phyloP scores from a whole-genome alignment of 2,888 invertebrate species.

The Rotaria magnacalcarata region DNA sequence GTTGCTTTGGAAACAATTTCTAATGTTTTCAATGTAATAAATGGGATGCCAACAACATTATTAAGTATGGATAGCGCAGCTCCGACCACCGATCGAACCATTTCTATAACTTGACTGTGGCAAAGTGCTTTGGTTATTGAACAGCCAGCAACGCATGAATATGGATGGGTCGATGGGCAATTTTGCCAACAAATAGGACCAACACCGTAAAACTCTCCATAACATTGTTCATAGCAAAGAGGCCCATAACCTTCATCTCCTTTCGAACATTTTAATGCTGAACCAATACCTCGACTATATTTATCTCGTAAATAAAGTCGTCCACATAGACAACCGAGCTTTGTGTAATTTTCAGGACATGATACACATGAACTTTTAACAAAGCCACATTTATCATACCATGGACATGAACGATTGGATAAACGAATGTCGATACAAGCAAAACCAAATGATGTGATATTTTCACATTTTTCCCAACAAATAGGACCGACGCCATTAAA shows the following conservation, averaged over 20 bases:
- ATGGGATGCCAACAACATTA: neutral
- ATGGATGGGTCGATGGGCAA: neutral
- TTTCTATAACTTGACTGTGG: neutral
- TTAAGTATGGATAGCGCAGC: neutral
- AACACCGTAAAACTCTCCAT: conserved; percentile 8
- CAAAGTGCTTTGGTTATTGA: neutral
- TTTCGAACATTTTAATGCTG: neutral
- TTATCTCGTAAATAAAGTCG: conserved; percentile 27
- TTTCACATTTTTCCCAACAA: conserved; percentile 34
- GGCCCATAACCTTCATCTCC: neutral
- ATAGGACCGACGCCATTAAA: conserved; percentile 37
- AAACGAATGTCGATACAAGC: neutral
- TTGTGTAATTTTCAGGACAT: conserved; percentile 37
- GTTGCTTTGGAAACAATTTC: neutral
- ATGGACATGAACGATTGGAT: neutral
- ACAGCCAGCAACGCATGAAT: neutral
- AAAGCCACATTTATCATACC: neutral
- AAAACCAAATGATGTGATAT: conserved; percentile 24
- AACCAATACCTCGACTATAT: conserved; percentile 33
- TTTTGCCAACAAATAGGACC: neutral
- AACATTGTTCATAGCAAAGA: conserved; percentile 1
- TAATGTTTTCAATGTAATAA: neutral
- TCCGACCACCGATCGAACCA: neutral
- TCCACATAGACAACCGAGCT: conserved; percentile 36
- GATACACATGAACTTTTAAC: conserved; percentile 15